phyloP scores from a whole-genome alignment of 2,113 vertebrate species.

The Arenaria interpres region DNA sequence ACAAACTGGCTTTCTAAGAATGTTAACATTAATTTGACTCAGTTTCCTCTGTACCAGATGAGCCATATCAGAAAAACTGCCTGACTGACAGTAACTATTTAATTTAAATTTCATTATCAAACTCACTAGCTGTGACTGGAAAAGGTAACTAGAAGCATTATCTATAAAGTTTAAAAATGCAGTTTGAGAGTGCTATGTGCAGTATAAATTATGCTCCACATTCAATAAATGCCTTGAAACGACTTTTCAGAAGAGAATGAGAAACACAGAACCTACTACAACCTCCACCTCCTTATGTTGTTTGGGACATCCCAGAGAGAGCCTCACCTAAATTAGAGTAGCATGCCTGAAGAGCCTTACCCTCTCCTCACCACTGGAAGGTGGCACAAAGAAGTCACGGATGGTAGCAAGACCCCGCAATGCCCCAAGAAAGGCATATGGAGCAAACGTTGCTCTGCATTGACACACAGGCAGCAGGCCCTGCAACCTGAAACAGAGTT shows the following conservation, averaged over 20 bases:
- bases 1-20: not conserved
- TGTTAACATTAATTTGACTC: not conserved
- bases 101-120: not conserved
- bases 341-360: not conserved
- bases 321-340: not conserved
- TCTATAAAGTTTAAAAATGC: not conserved
- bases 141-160: not conserved
- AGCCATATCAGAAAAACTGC: not conserved
- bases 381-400: not conserved
- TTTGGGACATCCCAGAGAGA: not conserved
- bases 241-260: not conserved
- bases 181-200: not conserved
- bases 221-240: not conserved
- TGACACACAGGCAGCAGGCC: not conserved
- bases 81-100: not conserved
- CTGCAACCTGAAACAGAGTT: not conserved
- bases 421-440: not conserved
- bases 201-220: not conserved
- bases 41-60: not conserved
- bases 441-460: accelerated
- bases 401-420: accelerated
- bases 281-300: not conserved
- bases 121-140: not conserved
- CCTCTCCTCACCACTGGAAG: not conserved
- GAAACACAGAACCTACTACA: not conserved